Conservation (phyloP, 1,140 invertebrate genomes). For the Oedothorax gibbosus region DNA sequence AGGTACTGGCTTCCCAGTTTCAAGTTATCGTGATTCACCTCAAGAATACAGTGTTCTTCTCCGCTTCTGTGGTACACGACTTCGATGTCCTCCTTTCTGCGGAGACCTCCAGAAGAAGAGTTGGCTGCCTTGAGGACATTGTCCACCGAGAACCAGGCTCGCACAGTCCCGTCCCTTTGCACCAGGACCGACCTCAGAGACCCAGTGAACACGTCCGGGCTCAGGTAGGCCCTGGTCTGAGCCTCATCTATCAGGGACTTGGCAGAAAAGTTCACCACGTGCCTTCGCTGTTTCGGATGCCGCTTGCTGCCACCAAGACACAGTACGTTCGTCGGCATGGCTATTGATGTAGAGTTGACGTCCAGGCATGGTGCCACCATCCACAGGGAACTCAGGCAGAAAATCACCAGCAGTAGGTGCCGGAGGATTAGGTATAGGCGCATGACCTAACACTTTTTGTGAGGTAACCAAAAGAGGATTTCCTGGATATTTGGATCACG, state of each 20-base stretch:
- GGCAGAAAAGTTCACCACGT: constrained; percentile 27
- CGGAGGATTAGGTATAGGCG: constrained; percentile 50
- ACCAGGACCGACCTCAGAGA: constrained; percentile 44
- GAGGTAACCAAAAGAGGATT: constrained; percentile 17
- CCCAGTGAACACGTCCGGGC: constrained; percentile 39
- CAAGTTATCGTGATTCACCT: constrained; percentile 49
- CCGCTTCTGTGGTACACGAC: constrained; percentile 45
- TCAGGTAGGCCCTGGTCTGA: constrained; percentile 33
- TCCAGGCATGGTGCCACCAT: constrained; percentile 31
- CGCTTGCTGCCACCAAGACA: constrained; percentile 28
- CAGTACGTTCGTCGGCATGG: background rate
- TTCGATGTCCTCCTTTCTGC: constrained; percentile 42
- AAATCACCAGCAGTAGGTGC: constrained; percentile 36
- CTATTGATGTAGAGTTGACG: background rate
- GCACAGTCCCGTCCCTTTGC: constrained; percentile 50
- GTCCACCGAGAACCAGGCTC: constrained; percentile 51
- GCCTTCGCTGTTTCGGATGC: constrained; percentile 10
- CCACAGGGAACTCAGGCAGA: constrained; percentile 49
- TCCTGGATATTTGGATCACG: background rate
- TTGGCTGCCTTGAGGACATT: constrained; percentile 16
- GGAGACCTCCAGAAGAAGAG: background rate
- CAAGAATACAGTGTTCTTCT: constrained; percentile 35
- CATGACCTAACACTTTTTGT: constrained; percentile 47
- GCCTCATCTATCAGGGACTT: constrained; percentile 21
- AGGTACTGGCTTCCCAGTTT: constrained; percentile 50